Evolutionary conservation across 2,113 vertebrate species (phyloP), one percentile per base, ranked within the genome.

Genomic region (Burhinus oedicnemus): DNA sequence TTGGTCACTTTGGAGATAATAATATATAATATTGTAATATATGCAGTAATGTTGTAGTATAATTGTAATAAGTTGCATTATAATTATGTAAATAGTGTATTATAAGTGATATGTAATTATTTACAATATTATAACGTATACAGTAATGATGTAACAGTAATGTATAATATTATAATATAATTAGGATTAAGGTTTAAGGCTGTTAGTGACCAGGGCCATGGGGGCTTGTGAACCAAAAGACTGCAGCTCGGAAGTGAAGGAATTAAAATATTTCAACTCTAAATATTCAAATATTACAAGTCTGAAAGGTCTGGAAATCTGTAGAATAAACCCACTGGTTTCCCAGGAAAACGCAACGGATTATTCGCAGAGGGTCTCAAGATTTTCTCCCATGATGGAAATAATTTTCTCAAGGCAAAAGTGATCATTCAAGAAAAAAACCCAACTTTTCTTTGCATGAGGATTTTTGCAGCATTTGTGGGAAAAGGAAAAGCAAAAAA

Each of bases 131-230:
- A 18, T 34, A 76, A 71, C 15, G 38, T 55, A 17, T 18, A 45
- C 22, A n/a, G 36, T 42, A 30, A 15, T 23, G 62, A 29, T 55
- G 10, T 5, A 62, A 26, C 15, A 44, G 23, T 8, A 62, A 27
- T 12, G 10, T 47, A 23, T 32, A 54, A 26, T 64, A 16, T 34
- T 44, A 15, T 25, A 8, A 65, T 57, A 26, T 15, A 69, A 62
- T 87, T 65, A 45, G 29, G 16, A 57, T 75, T 62, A 47, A 61
- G 38, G 4, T 77, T 61, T 61, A 60, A 74, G 18, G 15, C 17
- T 4, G 0, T 42, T 68, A 47, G 32, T 5, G 18, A 18, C 25
- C 38, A 26, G 32, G 42, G 17, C 32, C 5, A 12, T 0, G 1
- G 44, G 22, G 26, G 3, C 10, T 81, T 15, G 21, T 18, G 32